Percentiles rank a stretch among this genome's conserved stretches.
Evolutionary conservation across 2,113 vertebrate genomes (phyloP).

Genomic region (Rhipidura dahli): DNA sequence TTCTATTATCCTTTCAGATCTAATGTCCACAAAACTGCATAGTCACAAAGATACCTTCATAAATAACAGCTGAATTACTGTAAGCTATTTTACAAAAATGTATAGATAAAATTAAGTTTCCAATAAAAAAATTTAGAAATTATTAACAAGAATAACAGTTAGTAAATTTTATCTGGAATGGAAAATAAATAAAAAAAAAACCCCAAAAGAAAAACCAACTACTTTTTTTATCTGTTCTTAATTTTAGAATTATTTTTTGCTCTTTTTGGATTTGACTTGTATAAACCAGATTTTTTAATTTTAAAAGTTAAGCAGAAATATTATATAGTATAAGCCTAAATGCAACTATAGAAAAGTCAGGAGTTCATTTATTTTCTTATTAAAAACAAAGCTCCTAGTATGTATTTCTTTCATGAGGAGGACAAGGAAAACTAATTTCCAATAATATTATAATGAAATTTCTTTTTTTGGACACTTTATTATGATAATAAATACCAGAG

Average conservation of each 20-base stretch:
- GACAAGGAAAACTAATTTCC: background rate
- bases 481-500: background rate
- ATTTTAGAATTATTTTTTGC: background rate
- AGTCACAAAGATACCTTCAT: background rate
- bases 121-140: background rate
- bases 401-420: background rate
- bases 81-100: background rate
- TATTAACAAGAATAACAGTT: background rate
- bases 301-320: background rate
- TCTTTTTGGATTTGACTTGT: background rate
- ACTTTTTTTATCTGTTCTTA: background rate
- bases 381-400: background rate
- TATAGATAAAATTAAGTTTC: background rate
- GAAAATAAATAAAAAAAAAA: background rate
- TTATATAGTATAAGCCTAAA: background rate
- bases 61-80: background rate
- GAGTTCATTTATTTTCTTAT: background rate
- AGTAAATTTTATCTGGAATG: background rate
- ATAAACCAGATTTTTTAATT: background rate
- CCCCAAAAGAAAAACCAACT: no score
- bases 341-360: background rate
- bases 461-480: background rate
- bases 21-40: background rate
- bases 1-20: background rate
- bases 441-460: background rate